Conservation (phyloP, 2,888 invertebrate species). For the Eulithis prunata region DNA sequence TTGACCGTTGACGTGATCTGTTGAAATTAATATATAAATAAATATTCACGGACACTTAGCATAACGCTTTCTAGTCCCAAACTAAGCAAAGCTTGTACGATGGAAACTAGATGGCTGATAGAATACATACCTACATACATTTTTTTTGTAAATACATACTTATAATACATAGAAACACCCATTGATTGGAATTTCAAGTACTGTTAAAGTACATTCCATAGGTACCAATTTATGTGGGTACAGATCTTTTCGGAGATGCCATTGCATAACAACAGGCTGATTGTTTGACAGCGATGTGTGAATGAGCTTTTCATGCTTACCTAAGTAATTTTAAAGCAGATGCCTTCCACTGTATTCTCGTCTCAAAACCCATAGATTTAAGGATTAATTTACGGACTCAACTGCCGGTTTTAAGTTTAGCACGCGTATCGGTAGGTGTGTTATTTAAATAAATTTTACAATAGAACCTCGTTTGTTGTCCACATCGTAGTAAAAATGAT, state of each 20-base stretch:
- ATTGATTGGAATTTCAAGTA: conserved; percentile 23
- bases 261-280: conserved; percentile 30
- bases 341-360: conserved; percentile 10
- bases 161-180: too few species aligned
- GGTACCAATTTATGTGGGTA: not conserved
- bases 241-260: conserved; percentile 19
- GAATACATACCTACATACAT: too few species aligned
- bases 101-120: too few species aligned
- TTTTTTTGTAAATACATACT: too few species aligned
- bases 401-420: conserved; percentile 5
- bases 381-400: conserved; percentile 1
- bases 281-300: conserved; percentile 38
- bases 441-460: conserved; percentile 28
- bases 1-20: conserved; percentile 4
- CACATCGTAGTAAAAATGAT: conserved; percentile 14
- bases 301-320: conserved; percentile 36
- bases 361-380: conserved; percentile 15
- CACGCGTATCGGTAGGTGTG: conserved; percentile 18
- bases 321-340: not conserved
- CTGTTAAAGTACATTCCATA: conserved; percentile 20
- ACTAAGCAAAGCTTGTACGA: too few species aligned
- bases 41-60: too few species aligned
- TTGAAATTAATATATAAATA: too few species aligned
- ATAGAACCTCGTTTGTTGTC: conserved; percentile 26
- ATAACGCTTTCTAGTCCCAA: too few species aligned